A percentile compares a stretch with the other conserved stretches of the same genome.
Conservation (phyloP, 2,888 invertebrate genomes). For the Philonicus albiceps region DNA sequence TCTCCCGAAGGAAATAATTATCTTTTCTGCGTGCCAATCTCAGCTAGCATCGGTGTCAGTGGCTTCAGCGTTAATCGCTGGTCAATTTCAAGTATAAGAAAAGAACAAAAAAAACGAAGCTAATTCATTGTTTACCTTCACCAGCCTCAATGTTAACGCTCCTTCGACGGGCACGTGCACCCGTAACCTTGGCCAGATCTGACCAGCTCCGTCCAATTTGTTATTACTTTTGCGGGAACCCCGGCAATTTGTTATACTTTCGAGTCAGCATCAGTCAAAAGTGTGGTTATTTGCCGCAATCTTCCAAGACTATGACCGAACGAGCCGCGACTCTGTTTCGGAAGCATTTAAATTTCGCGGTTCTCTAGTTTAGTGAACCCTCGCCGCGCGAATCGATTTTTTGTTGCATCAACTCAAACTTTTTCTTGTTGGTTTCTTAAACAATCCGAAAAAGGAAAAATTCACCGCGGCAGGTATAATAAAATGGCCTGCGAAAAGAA, state of each 20-base stretch:
- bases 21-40: not conserved
- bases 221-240: not conserved
- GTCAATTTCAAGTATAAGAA: not conserved
- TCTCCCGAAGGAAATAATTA: not conserved
- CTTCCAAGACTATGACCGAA: not conserved
- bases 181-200: not conserved
- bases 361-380: slow-evolving; percentile 30
- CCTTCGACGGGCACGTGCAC: not conserved
- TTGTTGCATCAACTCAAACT: not conserved
- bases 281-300: not conserved
- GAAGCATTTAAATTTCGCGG: slow-evolving; percentile 22
- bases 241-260: not conserved
- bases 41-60: not conserved
- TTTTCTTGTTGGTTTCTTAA: not conserved
- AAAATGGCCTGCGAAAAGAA: not conserved
- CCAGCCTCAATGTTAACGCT: not conserved
- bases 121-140: not conserved
- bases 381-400: not conserved
- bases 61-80: not conserved
- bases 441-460: not conserved
- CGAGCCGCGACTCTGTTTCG: not conserved
- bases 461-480: not conserved
- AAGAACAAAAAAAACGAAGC: not conserved
- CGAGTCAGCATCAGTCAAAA: not conserved
- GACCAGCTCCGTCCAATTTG: not conserved